Conservation (phyloP, 1,140 invertebrate species). For the Pseudachorutes palmiensis region DNA sequence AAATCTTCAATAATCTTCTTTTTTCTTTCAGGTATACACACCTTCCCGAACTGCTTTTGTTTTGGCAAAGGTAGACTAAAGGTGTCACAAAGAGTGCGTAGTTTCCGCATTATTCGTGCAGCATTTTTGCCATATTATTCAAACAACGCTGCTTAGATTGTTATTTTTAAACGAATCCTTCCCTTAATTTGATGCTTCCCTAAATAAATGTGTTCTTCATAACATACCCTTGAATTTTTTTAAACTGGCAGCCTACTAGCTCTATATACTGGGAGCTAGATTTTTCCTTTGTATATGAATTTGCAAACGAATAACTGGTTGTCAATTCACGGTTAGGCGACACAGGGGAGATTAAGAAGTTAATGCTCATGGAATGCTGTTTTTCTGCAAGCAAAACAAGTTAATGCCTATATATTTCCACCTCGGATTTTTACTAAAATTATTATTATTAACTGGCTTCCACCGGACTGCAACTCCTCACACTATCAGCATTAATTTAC, state of each 20-base stretch:
- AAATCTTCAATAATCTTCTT: conserved; percentile 1
- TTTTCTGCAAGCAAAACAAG: background rate
- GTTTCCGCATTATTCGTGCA: background rate
- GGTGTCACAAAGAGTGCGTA: background rate
- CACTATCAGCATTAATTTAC: too few relatives aligned
- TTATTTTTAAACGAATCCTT: too few relatives aligned
- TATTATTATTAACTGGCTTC: background rate
- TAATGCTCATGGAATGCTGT: background rate
- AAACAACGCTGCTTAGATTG: too few relatives aligned
- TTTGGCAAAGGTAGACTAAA: conserved; percentile 47
- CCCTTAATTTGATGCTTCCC: too few relatives aligned
- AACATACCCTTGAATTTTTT: too few relatives aligned
- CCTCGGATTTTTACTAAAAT: background rate
- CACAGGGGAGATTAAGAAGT: background rate
- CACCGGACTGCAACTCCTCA: too few relatives aligned
- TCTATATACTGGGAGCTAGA: background rate
- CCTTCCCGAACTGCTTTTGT: conserved; percentile 59
- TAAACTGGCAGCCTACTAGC: background rate
- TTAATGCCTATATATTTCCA: background rate
- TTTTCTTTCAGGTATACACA: conserved; percentile 50
- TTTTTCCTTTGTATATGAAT: background rate
- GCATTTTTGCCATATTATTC: background rate
- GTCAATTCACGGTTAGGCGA: background rate
- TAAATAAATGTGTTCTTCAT: too few relatives aligned
- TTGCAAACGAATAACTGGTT: background rate